Evolutionary conservation across 1,140 invertebrate genomes (phyloP).

Genomic region (Drosophila cardini): DNA sequence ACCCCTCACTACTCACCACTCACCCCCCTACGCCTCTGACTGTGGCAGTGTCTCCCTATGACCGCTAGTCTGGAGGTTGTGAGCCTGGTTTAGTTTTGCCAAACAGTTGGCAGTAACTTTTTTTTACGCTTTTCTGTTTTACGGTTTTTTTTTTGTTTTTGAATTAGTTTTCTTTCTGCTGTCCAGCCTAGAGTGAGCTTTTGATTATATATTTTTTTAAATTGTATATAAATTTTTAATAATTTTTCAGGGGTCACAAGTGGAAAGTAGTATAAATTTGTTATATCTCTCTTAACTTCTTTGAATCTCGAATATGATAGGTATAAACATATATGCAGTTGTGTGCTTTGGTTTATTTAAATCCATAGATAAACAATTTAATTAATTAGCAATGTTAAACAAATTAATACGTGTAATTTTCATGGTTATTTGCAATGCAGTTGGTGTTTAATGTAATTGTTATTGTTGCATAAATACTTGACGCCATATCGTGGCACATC

Average conservation of each 20-base stretch:
- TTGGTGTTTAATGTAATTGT: constrained; percentile 74
- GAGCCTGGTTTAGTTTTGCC: constrained; percentile 79
- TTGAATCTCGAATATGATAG: too few species aligned
- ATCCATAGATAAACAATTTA: constrained; percentile 23
- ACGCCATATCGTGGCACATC: constrained; percentile 75
- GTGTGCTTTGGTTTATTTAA: not conserved
- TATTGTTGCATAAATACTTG: constrained; percentile 74
- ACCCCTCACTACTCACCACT: not conserved
- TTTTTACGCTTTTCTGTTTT: constrained; percentile 29
- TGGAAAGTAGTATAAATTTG: too few species aligned
- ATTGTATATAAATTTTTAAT: too few species aligned
- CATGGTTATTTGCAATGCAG: constrained; percentile 52
- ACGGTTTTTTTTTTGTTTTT: constrained; percentile 39
- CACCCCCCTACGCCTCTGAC: not conserved
- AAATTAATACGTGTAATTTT: constrained; percentile 60
- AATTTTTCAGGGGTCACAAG: too few species aligned
- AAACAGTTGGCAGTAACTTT: constrained; percentile 66
- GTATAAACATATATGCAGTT: too few species aligned
- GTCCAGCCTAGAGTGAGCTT: constrained; percentile 60
- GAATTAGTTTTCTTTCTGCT: constrained; percentile 19
- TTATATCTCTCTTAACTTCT: too few species aligned
- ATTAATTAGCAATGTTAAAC: constrained; percentile 47
- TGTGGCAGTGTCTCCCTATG: not conserved
- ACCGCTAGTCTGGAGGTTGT: constrained; percentile 66
- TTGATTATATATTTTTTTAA: constrained; percentile 45